Percentiles rank a stretch among this genome's conserved stretches.
phyloP scores from a whole-genome alignment of 2,888 invertebrate genomes.

The Cataglyphis albicans region DNA sequence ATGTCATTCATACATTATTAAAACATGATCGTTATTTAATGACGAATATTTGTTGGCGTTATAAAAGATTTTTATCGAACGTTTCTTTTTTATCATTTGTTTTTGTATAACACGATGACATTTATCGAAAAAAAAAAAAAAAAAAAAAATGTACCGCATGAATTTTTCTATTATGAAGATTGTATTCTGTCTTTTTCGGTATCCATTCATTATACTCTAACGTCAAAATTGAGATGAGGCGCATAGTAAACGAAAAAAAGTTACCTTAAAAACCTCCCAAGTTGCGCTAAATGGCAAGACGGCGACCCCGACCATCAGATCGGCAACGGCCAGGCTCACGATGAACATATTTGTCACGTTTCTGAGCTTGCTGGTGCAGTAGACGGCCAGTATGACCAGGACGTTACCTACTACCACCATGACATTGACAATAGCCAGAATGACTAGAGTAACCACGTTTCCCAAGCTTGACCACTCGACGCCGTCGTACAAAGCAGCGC shows the following conservation, averaged over 20 bases:
- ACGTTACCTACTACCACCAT: conserved; percentile 96
- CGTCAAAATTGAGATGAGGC: neutral
- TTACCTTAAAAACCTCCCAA: conserved; percentile 96
- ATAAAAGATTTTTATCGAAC: neutral
- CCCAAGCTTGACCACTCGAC: conserved; percentile 94
- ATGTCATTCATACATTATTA: conserved; percentile 1
- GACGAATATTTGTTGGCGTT: neutral
- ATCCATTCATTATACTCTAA: neutral
- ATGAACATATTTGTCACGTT: conserved; percentile 99
- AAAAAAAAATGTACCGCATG: neutral
- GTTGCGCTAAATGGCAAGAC: conserved; percentile 98
- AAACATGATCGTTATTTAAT: neutral
- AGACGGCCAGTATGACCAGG: conserved; percentile 96
- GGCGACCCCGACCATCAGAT: conserved; percentile 97
- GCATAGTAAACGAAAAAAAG: conserved; percentile 59
- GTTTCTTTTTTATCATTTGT: neutral
- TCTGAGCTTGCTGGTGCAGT: conserved; percentile 95
- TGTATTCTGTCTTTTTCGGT: neutral
- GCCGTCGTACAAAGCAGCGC: conserved; percentile 92
- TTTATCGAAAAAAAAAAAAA: neutral
- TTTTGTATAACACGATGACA: neutral
- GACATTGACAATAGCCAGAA: conserved; percentile 94
- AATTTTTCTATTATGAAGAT: neutral
- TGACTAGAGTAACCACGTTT: conserved; percentile 92
- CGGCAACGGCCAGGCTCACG: conserved; percentile 98